phyloP scores from a whole-genome alignment of 1,140 invertebrate species.

The Drosophila sucinea region DNA sequence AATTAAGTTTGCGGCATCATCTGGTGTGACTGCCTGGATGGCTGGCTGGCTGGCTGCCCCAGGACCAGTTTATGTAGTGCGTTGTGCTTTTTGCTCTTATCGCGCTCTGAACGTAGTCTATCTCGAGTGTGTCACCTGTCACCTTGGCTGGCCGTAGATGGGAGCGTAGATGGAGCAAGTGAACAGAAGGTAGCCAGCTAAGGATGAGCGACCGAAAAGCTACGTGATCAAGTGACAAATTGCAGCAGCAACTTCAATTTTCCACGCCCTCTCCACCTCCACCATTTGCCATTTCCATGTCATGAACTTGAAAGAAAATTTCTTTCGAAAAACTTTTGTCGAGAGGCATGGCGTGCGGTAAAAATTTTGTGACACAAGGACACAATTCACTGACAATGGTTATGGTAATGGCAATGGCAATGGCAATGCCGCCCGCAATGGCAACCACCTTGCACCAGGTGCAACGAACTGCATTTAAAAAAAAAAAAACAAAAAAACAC shows the following conservation, averaged over 20 bases:
- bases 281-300: constrained; percentile 42
- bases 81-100: constrained; percentile 10
- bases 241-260: constrained; percentile 49
- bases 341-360: constrained; percentile 44
- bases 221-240: constrained; percentile 81
- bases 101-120: not conserved
- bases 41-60: not conserved
- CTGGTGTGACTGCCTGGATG: constrained; percentile 31
- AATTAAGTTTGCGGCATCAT: constrained; percentile 53
- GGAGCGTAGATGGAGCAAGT: not conserved
- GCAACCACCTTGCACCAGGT: constrained; percentile 20
- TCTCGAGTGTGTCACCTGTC: constrained; percentile 47
- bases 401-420: not conserved
- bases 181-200: not conserved
- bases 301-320: constrained; percentile 74
- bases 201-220: constrained; percentile 34
- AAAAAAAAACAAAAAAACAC: constrained; percentile 18
- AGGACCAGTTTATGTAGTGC: not conserved
- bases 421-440: not conserved
- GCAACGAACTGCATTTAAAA: constrained; percentile 67
- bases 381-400: not conserved
- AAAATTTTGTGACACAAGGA: constrained; percentile 4
- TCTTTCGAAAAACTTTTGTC: constrained; percentile 39
- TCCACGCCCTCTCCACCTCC: not conserved
- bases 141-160: constrained; percentile 28